Base-by-base conservation (phyloP, 2,888 invertebrate genomes). In the Cantharis flavilabris region DNA sequence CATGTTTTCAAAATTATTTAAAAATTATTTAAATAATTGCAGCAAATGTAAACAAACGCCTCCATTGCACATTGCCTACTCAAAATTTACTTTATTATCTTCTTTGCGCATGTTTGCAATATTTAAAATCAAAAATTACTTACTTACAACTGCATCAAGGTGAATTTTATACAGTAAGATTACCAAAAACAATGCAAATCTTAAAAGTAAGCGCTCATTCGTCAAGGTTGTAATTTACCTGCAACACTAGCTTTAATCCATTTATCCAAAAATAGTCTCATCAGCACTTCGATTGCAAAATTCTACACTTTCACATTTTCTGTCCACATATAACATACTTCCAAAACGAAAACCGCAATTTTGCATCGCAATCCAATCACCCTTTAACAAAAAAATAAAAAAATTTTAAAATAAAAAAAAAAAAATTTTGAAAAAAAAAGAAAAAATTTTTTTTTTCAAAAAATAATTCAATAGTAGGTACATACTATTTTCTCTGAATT, bases 1-100 rank as follows among this genome's bases (percentile, higher is more conserved):
- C 71, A 69, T 72, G 71, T 65, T 63, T 70, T 62, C 28, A 65
- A 69, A 73, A 77, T 74, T 71, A 49, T 77, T 74, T 20, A 30
- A 73, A 76, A 73, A 20, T 70, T 71, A 69, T 64, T 49, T 20
- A 14, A 26, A 71, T 70, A 1, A 49, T 11, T 62, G 70, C 20
- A 26, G 13, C 14, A 18, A 62, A 30, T 69, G 10, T 69, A 49
- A 49, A 49, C 49, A 49, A 49, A 49, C 49, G 1, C 20, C 64
- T 72, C 9, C 14, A 65, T 28, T n/a, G 16, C 63, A 26, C 23
- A 28, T 26, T 30, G 10, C 64, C 2, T 70, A 64, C 20, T 30
- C 64, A 28, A 49, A 49, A 49, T 49, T 49, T 49, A n/a, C 49
- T n/a, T 49, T 33, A 33, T 4, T 13, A 33, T 33, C 4, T 33